Conservation (phyloP, 1,140 invertebrate genomes). For the Papilio dardanus region DNA sequence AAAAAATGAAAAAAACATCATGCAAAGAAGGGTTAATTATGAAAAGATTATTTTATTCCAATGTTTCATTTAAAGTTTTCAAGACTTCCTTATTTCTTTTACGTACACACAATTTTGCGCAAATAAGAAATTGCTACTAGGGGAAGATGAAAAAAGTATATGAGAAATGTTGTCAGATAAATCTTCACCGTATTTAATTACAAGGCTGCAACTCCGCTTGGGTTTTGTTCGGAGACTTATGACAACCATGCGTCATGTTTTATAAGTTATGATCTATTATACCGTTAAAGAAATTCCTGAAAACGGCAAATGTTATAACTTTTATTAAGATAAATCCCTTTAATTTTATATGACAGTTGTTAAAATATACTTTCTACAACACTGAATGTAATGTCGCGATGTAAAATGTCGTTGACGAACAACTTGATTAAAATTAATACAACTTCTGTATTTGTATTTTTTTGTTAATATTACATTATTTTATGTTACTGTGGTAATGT, state of each 20-base stretch:
- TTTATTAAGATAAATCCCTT: slow-evolving; percentile 8
- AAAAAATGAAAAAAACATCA: no score
- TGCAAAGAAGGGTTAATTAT: no score
- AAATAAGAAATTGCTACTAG: background rate
- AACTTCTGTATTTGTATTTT: no score
- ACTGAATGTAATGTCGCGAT: background rate
- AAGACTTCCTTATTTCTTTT: background rate
- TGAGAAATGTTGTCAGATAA: slow-evolving; percentile 17
- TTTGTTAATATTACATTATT: no score
- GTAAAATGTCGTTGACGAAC: background rate
- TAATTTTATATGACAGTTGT: background rate
- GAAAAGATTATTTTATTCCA: background rate
- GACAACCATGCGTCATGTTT: slow-evolving; percentile 21
- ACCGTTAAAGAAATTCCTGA: slow-evolving; percentile 11
- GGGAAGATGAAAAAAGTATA: slow-evolving; percentile 1
- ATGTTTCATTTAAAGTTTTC: background rate
- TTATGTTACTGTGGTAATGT: no score
- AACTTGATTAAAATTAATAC: background rate
- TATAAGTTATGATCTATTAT: slow-evolving; percentile 18
- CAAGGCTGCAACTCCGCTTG: slow-evolving; percentile 10
- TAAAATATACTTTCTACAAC: background rate
- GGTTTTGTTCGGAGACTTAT: slow-evolving; percentile 21
- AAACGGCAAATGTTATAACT: background rate
- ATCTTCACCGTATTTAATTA: slow-evolving; percentile 23
- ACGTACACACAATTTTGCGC: background rate